Base-by-base conservation (phyloP, 2,888 invertebrate species). In the Poecilobothrus nobilitatus region DNA sequence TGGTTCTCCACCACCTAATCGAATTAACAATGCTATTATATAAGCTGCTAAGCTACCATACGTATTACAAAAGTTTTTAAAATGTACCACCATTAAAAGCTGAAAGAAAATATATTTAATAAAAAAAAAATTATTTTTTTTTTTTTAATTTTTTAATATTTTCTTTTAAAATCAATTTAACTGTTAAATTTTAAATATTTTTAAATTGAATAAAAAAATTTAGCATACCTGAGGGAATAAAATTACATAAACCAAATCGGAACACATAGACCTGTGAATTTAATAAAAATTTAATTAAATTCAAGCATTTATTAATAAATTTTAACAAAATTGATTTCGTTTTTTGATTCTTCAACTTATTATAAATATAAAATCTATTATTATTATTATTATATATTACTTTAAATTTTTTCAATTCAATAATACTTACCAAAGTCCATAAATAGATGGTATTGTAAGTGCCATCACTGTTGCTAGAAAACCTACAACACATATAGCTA, bases 201-300 rank as follows among this genome's bases (percentile, higher is more conserved):
- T 37, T 12, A 37, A 37, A 37, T 37, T 27, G 27, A 27, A 5
- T 27, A 27, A 27, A 27, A 27, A 4, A 4, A 4, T 10, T 37
- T 37, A 90, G 72, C 91, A 83, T n/a, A 94, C 85, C 81, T 97
- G 99, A 0, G 99, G 98, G 83, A 99, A 99, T 74, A 99, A 88
- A 79, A 99, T 96, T 74, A 97, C 97, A 86, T 97, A 99, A 73
- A 99, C 97, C 80, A 99, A 86, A 84, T 99, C 99, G 65, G 97
- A 97, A 83, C 98, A 98, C 89, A 99, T 92, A 72, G 95, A 97
- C 91, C 92, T 92, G 15, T 63, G 22, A 41, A 44, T 44, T 27
- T 63, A 44, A 27, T n/a, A 21, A 63, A 63, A 4, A 22, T 7
- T 20, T 63, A 4, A 20, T 62, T 8, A n/a, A n/a, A n/a, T n/a